Conservation (phyloP, 2,797 vertebrate genomes). For the Rhabdophis nuchalis region DNA sequence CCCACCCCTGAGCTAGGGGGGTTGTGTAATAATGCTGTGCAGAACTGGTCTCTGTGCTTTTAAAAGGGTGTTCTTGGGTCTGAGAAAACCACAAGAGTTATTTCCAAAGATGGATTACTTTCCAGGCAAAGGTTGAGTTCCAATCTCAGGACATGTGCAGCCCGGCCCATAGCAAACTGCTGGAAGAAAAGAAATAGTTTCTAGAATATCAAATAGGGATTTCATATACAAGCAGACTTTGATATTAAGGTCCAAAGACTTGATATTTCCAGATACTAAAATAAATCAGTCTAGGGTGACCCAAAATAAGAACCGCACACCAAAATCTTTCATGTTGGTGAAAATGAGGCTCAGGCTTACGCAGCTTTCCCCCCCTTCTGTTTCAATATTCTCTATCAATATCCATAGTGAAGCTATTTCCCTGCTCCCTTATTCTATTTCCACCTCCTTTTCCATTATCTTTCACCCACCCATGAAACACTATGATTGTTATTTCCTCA, state of each 20-base stretch:
- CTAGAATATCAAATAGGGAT: not conserved
- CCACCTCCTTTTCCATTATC: not conserved
- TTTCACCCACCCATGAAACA: not conserved
- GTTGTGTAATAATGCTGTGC: constrained; percentile 22
- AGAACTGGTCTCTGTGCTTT: constrained; percentile 27
- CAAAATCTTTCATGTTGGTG: not conserved
- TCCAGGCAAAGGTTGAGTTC: constrained; percentile 20
- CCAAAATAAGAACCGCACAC: not conserved
- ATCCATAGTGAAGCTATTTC: not conserved
- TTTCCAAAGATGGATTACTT: constrained; percentile 26
- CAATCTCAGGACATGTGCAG: constrained; percentile 7
- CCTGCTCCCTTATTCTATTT: not conserved
- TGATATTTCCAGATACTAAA: not conserved
- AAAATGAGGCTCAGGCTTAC: not conserved
- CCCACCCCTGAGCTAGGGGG: no score
- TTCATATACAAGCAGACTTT: not conserved
- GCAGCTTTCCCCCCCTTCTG: not conserved
- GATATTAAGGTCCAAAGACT: not conserved
- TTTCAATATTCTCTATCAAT: not conserved
- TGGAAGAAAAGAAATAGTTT: constrained; percentile 11
- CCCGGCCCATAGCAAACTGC: constrained; percentile 25
- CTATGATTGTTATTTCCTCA: not conserved
- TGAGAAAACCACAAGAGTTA: constrained; percentile 37
- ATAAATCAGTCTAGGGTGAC: not conserved
- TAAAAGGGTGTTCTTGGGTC: constrained; percentile 32